Evolutionary conservation across 2,888 invertebrate genomes (phyloP), one percentile per base, ranked within the genome.

Genomic region (Cosmopolites sordidus): DNA sequence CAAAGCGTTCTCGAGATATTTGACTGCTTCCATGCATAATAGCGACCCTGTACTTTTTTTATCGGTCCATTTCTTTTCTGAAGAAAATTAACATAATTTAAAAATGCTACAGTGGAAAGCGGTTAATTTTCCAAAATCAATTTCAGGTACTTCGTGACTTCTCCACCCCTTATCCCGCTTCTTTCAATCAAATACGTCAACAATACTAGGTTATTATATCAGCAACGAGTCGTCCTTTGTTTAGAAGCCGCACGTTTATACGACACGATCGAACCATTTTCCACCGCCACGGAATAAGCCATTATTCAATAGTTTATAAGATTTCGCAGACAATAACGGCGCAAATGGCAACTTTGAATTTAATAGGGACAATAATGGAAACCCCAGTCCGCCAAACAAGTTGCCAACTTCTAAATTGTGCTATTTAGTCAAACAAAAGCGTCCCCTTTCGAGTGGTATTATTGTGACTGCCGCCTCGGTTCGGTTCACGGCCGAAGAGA

Each of bases 281-380:
- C 65, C 62, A 55, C 15, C 50, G 48, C 49, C 52, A 43, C 38
- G 53, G 55, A 68, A 66, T 66, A 62, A 65, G 66, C 69, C 68
- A 71, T 72, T 71, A 71, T 71, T 72, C 70, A 67, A 70, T 71
- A 71, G 72, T 71, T 71, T 69, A 71, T 72, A 72, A 72, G 72
- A 72, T 70, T 72, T 72, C 72, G 63, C 70, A 67, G 67, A 72
- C 72, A 72, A 72, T 71, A 62, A 66, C 65, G 66, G 68, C 71
- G 71, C 66, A 72, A 72, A 72, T 70, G 71, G 72, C 71, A 72
- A 72, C 68, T 71, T 56, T 69, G 69, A 70, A 72, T 71, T 71
- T 72, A 72, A 72, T 72, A 72, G 72, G 70, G 70, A 70, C 71
- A 72, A 72, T 72, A 71, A 72, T 72, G 69, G 72, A 72, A 72